A percentile compares a stretch with the other conserved stretches of the same genome.
phyloP scores from a whole-genome alignment of 2,113 vertebrate species.

The Notechis scutatus region DNA sequence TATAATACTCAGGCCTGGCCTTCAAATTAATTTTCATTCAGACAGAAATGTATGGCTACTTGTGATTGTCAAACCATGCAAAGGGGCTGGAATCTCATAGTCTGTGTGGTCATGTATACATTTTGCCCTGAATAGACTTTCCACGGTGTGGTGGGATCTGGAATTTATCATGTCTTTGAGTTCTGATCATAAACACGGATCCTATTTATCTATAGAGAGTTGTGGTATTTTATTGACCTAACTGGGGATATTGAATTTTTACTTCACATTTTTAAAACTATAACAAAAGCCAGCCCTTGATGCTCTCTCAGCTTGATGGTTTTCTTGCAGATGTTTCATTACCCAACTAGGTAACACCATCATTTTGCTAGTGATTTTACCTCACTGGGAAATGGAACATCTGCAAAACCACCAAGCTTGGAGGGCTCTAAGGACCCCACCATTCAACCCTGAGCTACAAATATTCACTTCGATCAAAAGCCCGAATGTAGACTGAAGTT shows the following conservation, averaged over 20 bases:
- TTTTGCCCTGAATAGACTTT: background rate
- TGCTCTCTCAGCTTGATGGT: background rate
- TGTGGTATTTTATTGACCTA: background rate
- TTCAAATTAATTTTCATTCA: background rate
- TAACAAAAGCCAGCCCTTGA: background rate
- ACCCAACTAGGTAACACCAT: background rate
- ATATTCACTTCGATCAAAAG: background rate
- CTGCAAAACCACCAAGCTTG: background rate
- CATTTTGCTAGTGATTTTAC: background rate
- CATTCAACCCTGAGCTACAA: background rate
- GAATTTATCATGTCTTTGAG: background rate
- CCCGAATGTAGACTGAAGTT: background rate
- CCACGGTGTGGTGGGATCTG: background rate
- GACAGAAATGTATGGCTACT: background rate
- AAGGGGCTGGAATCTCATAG: background rate
- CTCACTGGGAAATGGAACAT: background rate
- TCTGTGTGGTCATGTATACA: background rate
- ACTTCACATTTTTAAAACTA: background rate
- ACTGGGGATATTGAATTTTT: background rate
- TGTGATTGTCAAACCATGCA: background rate
- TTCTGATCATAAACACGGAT: background rate
- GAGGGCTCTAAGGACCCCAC: background rate
- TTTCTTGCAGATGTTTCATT: background rate
- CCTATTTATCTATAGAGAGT: background rate
- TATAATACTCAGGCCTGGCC: background rate